These are phyloP conservation scores for Hypotaenidia okinawae DNA, from an alignment of 2,797 vertebrate genomes.

Conservation along the genomic window DNA sequence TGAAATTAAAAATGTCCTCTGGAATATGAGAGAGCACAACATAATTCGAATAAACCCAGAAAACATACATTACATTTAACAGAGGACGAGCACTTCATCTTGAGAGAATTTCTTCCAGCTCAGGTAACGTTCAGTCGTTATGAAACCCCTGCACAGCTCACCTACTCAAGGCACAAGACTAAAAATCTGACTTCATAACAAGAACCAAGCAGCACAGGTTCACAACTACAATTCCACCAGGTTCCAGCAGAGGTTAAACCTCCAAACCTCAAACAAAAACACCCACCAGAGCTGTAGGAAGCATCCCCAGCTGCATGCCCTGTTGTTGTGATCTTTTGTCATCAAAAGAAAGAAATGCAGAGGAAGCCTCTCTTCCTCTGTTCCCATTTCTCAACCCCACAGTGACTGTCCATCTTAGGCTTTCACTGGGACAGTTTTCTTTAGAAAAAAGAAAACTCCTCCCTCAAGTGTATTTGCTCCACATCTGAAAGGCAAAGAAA, in stretches of 20 bases:
- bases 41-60: not conserved
- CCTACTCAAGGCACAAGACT: not conserved
- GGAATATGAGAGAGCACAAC: not conserved
- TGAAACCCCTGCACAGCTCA: slow-evolving; percentile 1
- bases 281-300: slow-evolving; percentile 43
- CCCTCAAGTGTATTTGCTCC: not conserved
- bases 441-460: not conserved
- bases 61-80: not conserved
- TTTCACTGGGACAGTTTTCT: not conserved
- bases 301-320: not conserved
- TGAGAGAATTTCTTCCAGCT: not conserved
- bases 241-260: slow-evolving; percentile 60
- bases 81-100: not conserved
- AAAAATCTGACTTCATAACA: slow-evolving; percentile 46
- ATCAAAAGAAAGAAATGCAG: not conserved
- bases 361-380: not conserved
- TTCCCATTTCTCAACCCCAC: not conserved
- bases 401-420: not conserved
- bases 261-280: not conserved
- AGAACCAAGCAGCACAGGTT: slow-evolving; percentile 31
- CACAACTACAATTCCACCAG: slow-evolving; percentile 12
- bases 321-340: not conserved
- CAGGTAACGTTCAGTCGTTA: not conserved
- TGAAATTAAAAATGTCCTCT: not conserved
- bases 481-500: not conserved